Evolutionary conservation across 1,140 invertebrate genomes (phyloP), one percentile per base, ranked within the genome.

Genomic region (Ganaspis sp.): DNA sequence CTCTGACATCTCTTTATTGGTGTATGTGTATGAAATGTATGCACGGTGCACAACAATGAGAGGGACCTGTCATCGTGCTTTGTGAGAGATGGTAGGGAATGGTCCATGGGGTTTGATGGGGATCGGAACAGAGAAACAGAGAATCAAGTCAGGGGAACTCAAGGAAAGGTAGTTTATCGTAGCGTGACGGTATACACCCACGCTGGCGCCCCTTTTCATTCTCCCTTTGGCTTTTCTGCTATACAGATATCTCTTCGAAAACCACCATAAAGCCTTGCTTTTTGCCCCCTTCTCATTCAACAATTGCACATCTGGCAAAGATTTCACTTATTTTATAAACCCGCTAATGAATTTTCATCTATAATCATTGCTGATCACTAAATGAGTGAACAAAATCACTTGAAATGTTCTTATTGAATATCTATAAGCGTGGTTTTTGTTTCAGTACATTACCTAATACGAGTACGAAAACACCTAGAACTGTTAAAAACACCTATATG

Each of bases 131-230:
- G 74, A 78, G 77, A 74, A 78, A 83, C 77, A 77, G 76, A 79
- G 82, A 58, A 58, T 58, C 21, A 23, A 29, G 26, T 26, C 21
- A 64, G 75, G 82, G 80, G 81, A 76, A 75, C 80, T 29, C 58
- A 34, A 80, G 76, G 80, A 81, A 83, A 83, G 82, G 82, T 83
- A 80, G 82, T 83, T 84, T 84, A 84, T 84, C 83, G 76, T 81
- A 82, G 80, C 78, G 78, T 82, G 83, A 82, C 80, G 78, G 80
- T 81, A 17, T 49, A 84, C 83, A 80, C 83, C 80, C 80, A 82
- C 83, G 83, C 80, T 75, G 71, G 73, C 82, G 81, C 72, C 82
- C 82, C 82, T 80, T 83, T 83, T 83, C 82, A 83, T 83, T 78
- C 76, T 79, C 79, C 77, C 81, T 76, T 78, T 76, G 79, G 75